Percentiles rank a stretch among this genome's conserved stretches.
Conservation (phyloP, 2,797 vertebrate species). For the Leptodactylus fallax region DNA sequence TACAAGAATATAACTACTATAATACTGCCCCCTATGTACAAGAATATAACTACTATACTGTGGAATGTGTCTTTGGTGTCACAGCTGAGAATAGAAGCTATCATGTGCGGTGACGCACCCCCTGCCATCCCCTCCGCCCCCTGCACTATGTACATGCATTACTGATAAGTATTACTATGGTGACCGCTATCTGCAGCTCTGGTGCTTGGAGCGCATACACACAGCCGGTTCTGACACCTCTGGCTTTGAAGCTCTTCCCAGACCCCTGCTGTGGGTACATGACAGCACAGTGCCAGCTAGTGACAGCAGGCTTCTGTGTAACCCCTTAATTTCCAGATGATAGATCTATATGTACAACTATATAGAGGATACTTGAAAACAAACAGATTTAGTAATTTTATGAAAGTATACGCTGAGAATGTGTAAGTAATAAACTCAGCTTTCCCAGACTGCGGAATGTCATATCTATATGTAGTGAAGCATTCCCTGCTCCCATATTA, state of each 20-base stretch:
- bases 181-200: conserved; percentile 40
- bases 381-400: too few species aligned
- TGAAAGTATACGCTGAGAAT: too few species aligned
- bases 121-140: too few species aligned
- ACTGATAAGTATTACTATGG: conserved; percentile 42
- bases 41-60: neutral
- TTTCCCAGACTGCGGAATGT: too few species aligned
- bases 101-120: too few species aligned
- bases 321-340: neutral
- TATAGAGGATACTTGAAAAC: too few species aligned
- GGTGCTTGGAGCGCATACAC: too few species aligned
- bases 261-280: conserved; percentile 6
- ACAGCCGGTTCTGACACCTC: too few species aligned
- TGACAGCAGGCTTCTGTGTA: neutral
- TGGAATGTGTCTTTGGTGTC: neutral
- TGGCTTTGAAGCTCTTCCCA: neutral
- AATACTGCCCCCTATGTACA: neutral
- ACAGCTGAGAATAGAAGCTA: too few species aligned
- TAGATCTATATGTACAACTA: neutral
- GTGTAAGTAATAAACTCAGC: too few species aligned
- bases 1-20: conserved; percentile 5
- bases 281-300: neutral
- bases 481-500: too few species aligned
- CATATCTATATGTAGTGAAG: too few species aligned
- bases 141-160: conserved; percentile 22